Base-by-base conservation (phyloP, 1,140 invertebrate species). In the Zaprionus tsacasi region DNA sequence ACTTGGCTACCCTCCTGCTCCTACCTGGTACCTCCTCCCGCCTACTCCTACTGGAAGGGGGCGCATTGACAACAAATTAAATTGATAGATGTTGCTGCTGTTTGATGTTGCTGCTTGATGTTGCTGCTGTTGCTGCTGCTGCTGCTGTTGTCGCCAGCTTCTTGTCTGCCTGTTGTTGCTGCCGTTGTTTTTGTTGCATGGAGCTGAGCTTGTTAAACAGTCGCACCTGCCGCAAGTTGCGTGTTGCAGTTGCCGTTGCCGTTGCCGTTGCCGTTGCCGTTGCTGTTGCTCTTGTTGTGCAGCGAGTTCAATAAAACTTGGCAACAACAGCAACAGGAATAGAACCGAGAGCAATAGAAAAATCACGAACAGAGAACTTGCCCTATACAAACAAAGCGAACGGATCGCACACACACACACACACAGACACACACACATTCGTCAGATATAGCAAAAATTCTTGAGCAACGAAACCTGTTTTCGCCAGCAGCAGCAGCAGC, bases 381-480 rank as follows among this genome's bases (percentile, higher is more conserved):
- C 45, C 45, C 21, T 25, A 50, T 21, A 50, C 45, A 33, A 55
- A 30, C 52, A 55, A 27, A 10, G 8, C 45, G 21, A 50, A 50
- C 17, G 6, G 17, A 50, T 15, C 27, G 6, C 27, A 50, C 45
- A 50, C 45, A 50, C 45, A 50, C 45, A 52, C 21, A 27, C 48
- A 52, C 48, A 52, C 48, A 55, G 12, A 45, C 50, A 61, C 35
- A 73, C 67, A 52, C 38, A 58, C 30, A 54, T 15, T 36, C 7
- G 6, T 36, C 1, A 80, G 59, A 70, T 71, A 73, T 87, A 69
- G 82, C 82, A 75, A 77, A 86, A 88, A 88, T 88, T 83, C 78
- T 88, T 89, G 33, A 57, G 61, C 70, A 89, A 89, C 78, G 80
- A 59, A 88, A 88, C 82, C 82, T 74, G 82, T 87, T 87, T 87